phyloP scores from a whole-genome alignment of 2,797 vertebrate genomes.

The Acanthornis magna region DNA sequence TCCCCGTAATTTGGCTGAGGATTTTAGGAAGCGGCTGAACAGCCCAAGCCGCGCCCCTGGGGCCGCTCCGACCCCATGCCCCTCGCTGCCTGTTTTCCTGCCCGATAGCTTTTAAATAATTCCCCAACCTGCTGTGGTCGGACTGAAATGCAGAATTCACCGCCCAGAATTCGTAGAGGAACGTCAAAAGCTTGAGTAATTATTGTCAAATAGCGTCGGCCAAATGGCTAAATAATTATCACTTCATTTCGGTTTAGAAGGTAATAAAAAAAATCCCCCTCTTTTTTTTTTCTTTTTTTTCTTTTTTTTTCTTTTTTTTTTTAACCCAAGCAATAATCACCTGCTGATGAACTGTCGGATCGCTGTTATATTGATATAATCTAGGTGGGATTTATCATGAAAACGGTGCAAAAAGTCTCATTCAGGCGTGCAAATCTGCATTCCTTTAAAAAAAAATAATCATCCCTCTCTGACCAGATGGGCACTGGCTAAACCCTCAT shows the following conservation, averaged over 20 bases:
- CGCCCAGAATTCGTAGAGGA: neutral
- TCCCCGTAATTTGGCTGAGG: neutral
- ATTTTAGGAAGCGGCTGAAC: neutral
- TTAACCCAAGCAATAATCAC: constrained; percentile 44
- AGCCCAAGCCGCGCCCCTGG: neutral
- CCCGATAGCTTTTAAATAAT: neutral
- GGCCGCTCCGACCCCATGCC: neutral
- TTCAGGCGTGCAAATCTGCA: constrained; percentile 37
- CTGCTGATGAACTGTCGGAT: constrained; percentile 52
- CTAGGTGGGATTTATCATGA: constrained; percentile 20
- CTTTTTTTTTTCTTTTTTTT: neutral
- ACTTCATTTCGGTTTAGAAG: constrained; percentile 62
- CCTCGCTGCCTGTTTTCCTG: neutral
- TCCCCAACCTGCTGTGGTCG: constrained; percentile 11
- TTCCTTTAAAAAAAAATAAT: constrained; percentile 40
- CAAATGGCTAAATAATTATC: constrained; percentile 64
- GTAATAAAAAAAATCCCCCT: constrained; percentile 14
- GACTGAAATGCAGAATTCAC: neutral
- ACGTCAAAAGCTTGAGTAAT: constrained; percentile 21
- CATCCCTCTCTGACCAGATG: constrained; percentile 59
- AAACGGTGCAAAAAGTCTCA: constrained; percentile 60
- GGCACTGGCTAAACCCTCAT: constrained; percentile 53
- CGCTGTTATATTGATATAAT: constrained; percentile 41
- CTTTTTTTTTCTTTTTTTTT: neutral
- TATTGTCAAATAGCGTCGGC: constrained; percentile 6